phyloP scores from a whole-genome alignment of 1,140 invertebrate genomes.

The Drosophila burlai region DNA sequence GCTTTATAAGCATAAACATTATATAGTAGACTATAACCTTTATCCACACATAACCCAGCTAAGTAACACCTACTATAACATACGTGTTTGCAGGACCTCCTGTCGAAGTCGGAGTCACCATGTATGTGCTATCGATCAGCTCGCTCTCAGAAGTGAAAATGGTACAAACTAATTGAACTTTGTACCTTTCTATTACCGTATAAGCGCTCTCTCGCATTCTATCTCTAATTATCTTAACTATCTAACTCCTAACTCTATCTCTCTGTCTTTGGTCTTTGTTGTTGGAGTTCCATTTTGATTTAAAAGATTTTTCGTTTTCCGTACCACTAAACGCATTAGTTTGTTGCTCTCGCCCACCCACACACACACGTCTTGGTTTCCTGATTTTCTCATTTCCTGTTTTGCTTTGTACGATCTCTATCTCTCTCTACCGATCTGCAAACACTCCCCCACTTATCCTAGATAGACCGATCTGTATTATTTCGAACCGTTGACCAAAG shows the following conservation, averaged over 20 bases:
- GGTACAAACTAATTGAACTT: conserved; percentile 88
- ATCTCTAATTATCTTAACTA: conserved; percentile 50
- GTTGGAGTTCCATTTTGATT: conserved; percentile 46
- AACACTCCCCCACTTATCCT: conserved; percentile 19
- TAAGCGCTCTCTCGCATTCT: conserved; percentile 58
- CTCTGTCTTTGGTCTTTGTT: conserved; percentile 68
- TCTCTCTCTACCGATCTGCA: conserved; percentile 14
- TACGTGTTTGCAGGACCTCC: conserved; percentile 93
- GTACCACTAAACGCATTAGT: conserved; percentile 53
- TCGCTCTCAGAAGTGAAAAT: conserved; percentile 99
- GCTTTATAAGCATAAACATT: conserved; percentile 6
- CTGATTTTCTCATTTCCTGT: conserved; percentile 49
- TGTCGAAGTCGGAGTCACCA: conserved; percentile 98
- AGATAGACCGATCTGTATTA: conserved; percentile 43
- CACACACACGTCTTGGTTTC: conserved; percentile 47
- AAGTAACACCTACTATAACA: conserved; percentile 58
- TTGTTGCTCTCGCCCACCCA: conserved; percentile 33
- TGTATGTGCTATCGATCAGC: conserved; percentile 99
- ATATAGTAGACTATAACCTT: conserved; percentile 6
- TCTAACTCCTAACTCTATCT: conserved; percentile 51
- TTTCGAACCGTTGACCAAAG: conserved; percentile 46
- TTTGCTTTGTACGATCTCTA: conserved; percentile 45
- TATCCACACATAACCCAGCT: conserved; percentile 17
- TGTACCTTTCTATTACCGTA: conserved; percentile 76
- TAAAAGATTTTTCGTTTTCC: conserved; percentile 22